A percentile compares a stretch with the other conserved stretches of the same genome.
Conservation (phyloP, 2,113 vertebrate species). For the Setophaga coronata region DNA sequence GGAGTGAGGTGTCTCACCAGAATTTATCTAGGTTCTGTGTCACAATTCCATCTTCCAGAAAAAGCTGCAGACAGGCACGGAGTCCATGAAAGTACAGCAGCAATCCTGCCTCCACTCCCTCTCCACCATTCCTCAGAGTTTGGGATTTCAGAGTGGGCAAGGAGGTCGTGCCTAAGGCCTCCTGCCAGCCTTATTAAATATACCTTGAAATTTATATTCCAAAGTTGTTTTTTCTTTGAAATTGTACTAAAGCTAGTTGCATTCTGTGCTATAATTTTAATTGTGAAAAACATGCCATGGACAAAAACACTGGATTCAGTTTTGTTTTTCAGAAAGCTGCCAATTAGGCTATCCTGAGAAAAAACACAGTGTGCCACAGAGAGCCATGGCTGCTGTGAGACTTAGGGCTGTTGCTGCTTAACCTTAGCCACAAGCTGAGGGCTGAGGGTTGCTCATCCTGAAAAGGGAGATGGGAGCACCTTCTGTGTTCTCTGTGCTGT, state of each 20-base stretch:
- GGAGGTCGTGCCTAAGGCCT: not conserved
- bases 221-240: not conserved
- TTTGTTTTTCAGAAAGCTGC: not conserved
- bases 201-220: not conserved
- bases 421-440: not conserved
- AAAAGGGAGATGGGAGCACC: not conserved
- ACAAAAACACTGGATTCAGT: not conserved
- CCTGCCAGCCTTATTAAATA: not conserved
- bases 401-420: not conserved
- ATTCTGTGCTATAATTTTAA: not conserved
- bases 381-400: not conserved
- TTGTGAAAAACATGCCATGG: not conserved
- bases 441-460: not conserved
- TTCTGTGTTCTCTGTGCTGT: fast-evolving
- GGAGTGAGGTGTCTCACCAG: not conserved
- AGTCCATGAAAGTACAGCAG: fast-evolving
- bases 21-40: not conserved
- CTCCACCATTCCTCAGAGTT: not conserved
- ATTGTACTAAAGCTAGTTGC: not conserved
- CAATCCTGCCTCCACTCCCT: not conserved
- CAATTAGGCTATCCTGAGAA: not conserved
- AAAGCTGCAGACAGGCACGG: not conserved
- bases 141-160: not conserved
- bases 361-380: not conserved
- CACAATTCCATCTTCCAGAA: not conserved